Conservation (phyloP, 2,113 vertebrate species). For the Charina bottae region DNA sequence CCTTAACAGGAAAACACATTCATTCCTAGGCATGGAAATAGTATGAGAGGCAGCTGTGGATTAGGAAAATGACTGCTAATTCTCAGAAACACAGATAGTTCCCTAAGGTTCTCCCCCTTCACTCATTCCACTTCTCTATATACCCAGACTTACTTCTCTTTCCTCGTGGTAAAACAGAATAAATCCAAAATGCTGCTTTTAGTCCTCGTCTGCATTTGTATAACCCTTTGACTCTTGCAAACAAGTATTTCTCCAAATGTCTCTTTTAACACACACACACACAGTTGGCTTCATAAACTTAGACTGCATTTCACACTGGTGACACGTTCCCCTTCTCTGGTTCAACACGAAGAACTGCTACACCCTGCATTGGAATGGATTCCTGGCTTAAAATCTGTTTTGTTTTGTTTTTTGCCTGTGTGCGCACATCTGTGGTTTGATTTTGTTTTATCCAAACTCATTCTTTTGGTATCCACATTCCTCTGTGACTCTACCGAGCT, state of each 20-base stretch:
- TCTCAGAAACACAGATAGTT: too few relatives aligned
- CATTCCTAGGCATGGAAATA: too few relatives aligned
- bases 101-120: too few relatives aligned
- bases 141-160: background rate
- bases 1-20: too few relatives aligned
- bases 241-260: constrained; percentile 23
- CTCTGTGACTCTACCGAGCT: constrained; percentile 42
- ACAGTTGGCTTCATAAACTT: background rate
- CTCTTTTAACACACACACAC: background rate
- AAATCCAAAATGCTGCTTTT: background rate
- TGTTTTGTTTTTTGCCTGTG: background rate
- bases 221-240: background rate
- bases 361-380: constrained; percentile 47
- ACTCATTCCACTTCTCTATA: background rate
- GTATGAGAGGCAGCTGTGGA: too few relatives aligned
- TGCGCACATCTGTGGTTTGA: background rate
- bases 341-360: constrained; percentile 33
- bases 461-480: constrained; percentile 48
- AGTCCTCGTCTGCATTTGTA: constrained; percentile 11
- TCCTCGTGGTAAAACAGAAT: background rate
- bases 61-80: too few relatives aligned
- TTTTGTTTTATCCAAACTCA: constrained; percentile 31
- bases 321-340: background rate
- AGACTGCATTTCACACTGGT: constrained; percentile 30
- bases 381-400: constrained; percentile 49